Conservation (phyloP, 2,113 vertebrate species). For the Xyliphius kryptos region DNA sequence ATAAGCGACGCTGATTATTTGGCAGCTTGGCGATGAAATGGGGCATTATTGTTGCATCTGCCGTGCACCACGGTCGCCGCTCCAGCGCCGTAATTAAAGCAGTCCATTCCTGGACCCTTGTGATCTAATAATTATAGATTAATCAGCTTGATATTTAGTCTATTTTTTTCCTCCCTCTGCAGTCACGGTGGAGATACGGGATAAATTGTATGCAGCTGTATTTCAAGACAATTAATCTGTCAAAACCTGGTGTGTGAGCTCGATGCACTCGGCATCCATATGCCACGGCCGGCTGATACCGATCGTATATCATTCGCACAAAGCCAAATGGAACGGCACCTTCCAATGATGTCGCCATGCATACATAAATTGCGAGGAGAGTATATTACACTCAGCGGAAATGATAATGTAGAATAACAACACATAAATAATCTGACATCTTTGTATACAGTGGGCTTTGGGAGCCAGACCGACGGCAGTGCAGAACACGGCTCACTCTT, state of each 20-base stretch:
- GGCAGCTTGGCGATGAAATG: constrained; percentile 37
- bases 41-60: constrained; percentile 48
- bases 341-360: constrained; percentile 40
- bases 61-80: constrained; percentile 33
- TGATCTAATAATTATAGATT: constrained; percentile 55
- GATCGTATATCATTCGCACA: constrained; percentile 47
- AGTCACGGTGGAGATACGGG: constrained; percentile 45
- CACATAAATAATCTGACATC: constrained; percentile 26
- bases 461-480: neutral
- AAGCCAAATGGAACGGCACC: constrained; percentile 45
- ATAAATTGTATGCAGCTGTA: constrained; percentile 51
- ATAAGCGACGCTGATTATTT: constrained; percentile 39
- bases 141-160: constrained; percentile 44
- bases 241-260: constrained; percentile 35
- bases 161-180: constrained; percentile 29
- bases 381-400: constrained; percentile 32
- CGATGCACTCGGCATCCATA: constrained; percentile 46
- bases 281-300: constrained; percentile 48
- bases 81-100: constrained; percentile 40
- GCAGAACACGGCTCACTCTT: too few species aligned
- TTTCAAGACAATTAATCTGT: constrained; percentile 54
- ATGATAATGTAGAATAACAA: constrained; percentile 31
- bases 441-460: constrained; percentile 9
- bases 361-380: constrained; percentile 41
- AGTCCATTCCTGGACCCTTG: constrained; percentile 38